Evolutionary conservation across 2,888 invertebrate genomes (phyloP), one percentile per base, ranked within the genome.

Genomic region (Stegophylla sp.): DNA sequence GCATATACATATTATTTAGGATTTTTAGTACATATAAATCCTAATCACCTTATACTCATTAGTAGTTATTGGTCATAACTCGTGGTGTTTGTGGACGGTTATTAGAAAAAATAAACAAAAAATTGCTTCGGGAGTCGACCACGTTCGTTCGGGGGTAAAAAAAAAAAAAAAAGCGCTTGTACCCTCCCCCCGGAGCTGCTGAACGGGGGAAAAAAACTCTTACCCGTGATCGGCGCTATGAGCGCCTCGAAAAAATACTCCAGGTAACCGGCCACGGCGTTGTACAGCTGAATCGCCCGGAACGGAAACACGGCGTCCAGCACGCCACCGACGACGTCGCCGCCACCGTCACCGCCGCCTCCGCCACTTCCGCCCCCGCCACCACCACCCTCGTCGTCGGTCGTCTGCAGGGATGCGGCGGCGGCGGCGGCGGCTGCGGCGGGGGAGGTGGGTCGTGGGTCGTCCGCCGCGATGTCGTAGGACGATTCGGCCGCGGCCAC

Each of bases 151-250:
- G n/a, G n/a, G n/a, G n/a, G n/a, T n/a, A n/a, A n/a, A n/a, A n/a
- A n/a, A n/a, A n/a, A n/a, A n/a, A n/a, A n/a, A n/a, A n/a, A n/a
- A n/a, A n/a, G n/a, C n/a, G n/a, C n/a, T n/a, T n/a, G n/a, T n/a
- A n/a, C n/a, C n/a, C n/a, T n/a, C n/a, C n/a, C n/a, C n/a, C n/a
- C n/a, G n/a, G 34, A 34, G 34, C 34, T 5, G 34, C 34, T 34
- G 4, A 3, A 7, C 34, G 34, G 7, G 34, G 4, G 34, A 7
- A 34, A 7, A 5, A 3, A 34, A 34, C 7, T 34, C 34, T 67
- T 41, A 79, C 79, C 71, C 20, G 79, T 17, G 23, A 79, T 59
- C n/a, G 77, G 77, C 7, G 77, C 77, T 41, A 79, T 61, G 67
- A 79, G 45, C 7, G 23, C 23, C 17, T 79, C 79, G 41, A 61